A percentile compares a stretch with the other conserved stretches of the same genome.
Evolutionary conservation across 1,140 invertebrate genomes (phyloP).

Genomic region (Hetaerina americana): DNA sequence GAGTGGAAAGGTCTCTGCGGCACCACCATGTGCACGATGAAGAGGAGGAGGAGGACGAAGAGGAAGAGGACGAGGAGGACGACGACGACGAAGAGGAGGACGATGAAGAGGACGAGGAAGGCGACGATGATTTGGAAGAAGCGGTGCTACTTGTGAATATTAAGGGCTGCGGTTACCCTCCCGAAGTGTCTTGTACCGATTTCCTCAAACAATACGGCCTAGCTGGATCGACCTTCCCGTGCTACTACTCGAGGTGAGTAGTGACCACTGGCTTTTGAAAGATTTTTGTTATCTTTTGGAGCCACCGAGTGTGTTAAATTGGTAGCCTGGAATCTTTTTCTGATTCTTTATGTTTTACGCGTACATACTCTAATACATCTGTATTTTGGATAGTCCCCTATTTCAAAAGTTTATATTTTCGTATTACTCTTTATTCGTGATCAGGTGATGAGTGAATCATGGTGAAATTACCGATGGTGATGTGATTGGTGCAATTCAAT

Average conservation of each 20-base stretch:
- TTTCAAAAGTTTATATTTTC: too few species aligned
- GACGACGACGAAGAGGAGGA: background rate
- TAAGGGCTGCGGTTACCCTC: slow-evolving; percentile 82
- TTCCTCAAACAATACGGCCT: slow-evolving; percentile 63
- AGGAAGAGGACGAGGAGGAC: background rate
- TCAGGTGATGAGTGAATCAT: too few species aligned
- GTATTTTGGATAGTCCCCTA: too few species aligned
- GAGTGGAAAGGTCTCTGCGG: background rate
- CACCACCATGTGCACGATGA: background rate
- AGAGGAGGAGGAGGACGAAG: background rate
- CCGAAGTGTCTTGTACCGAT: slow-evolving; percentile 65
- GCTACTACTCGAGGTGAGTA: slow-evolving; percentile 59
- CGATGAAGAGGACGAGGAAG: background rate
- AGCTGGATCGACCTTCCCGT: slow-evolving; percentile 63
- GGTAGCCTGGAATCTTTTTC: too few species aligned
- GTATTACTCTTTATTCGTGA: too few species aligned
- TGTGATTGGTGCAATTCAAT: too few species aligned
- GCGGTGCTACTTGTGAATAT: slow-evolving; percentile 62
- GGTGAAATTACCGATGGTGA: too few species aligned
- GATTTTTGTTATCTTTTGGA: too few species aligned
- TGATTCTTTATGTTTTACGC: too few species aligned
- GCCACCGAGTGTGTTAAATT: too few species aligned
- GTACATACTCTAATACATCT: too few species aligned
- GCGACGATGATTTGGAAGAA: slow-evolving; percentile 28
- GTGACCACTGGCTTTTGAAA: too few species aligned